These are phyloP conservation scores for Phylloscopus trochiloides DNA, from an alignment of 2,113 vertebrate genomes.

Conservation along the genomic window DNA sequence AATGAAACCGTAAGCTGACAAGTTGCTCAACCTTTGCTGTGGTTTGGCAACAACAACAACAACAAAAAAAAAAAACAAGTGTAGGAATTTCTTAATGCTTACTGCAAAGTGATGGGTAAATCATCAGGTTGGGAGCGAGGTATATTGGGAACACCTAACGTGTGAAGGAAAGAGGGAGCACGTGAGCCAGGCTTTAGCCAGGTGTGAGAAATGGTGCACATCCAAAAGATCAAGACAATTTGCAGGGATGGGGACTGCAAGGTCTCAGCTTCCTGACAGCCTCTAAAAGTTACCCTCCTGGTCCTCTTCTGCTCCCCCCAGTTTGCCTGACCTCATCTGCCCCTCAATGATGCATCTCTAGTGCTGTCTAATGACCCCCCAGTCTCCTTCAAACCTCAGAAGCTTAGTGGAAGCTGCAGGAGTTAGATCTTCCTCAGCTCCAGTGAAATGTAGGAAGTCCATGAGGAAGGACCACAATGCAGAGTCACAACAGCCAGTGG, in stretches of 20 bases:
- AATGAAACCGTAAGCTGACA: neutral
- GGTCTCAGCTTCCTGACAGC: neutral
- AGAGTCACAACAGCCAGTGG: neutral
- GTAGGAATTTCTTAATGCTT: neutral
- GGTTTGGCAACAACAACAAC: neutral
- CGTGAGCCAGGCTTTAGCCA: neutral
- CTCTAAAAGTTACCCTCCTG: neutral
- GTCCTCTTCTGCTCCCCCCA: neutral
- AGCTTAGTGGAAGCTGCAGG: neutral
- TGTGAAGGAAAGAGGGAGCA: neutral
- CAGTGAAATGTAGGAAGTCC: neutral
- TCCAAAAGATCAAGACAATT: neutral
- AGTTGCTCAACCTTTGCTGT: neutral
- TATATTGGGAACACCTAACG: neutral
- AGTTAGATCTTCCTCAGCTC: neutral
- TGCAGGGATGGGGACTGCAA: neutral
- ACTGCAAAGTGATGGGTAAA: neutral
- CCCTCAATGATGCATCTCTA: neutral
- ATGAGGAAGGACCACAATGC: neutral
- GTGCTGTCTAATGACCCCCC: neutral
- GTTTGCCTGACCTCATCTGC: neutral
- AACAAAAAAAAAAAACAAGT: neutral
- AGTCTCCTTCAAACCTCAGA: neutral
- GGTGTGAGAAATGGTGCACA: neutral
- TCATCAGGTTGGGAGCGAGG: neutral